Conservation (phyloP, 2,888 invertebrate genomes). For the Cryptocephalus moraei region DNA sequence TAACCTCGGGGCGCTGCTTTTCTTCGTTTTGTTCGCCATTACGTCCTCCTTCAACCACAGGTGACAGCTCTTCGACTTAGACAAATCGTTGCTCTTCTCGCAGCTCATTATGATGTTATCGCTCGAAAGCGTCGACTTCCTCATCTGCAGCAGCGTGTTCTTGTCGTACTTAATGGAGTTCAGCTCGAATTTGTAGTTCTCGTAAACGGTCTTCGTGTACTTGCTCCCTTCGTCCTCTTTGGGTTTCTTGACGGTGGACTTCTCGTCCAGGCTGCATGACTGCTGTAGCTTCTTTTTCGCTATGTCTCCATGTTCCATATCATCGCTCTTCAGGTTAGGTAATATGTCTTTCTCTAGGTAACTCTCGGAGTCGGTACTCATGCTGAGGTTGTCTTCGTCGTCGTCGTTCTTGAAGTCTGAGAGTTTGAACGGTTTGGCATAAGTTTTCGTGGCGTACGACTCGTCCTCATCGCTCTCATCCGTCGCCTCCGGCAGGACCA, state of each 20-base stretch:
- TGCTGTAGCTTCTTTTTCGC: slow-evolving; percentile 29
- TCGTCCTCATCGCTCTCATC: slow-evolving; percentile 22
- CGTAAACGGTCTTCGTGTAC: slow-evolving; percentile 21
- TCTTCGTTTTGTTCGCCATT: slow-evolving; percentile 30
- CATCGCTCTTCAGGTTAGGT: slow-evolving; percentile 34
- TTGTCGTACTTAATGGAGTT: slow-evolving; percentile 33
- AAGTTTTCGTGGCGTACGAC: slow-evolving; percentile 3
- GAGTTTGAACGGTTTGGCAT: slow-evolving; percentile 39
- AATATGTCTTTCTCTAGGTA: slow-evolving; percentile 34
- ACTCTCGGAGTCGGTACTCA: slow-evolving; percentile 34
- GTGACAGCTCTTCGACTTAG: slow-evolving; percentile 20
- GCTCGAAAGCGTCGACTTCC: slow-evolving; percentile 26
- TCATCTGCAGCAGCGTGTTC: slow-evolving; percentile 35
- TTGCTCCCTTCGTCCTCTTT: slow-evolving; percentile 30
- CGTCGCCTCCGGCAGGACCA: slow-evolving; percentile 29
- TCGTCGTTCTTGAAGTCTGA: slow-evolving; percentile 43
- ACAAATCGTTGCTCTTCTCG: slow-evolving; percentile 10
- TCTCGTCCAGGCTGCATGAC: slow-evolving; percentile 18
- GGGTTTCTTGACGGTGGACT: slow-evolving; percentile 8
- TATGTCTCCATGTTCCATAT: slow-evolving; percentile 25
- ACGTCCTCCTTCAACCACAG: slow-evolving; percentile 27
- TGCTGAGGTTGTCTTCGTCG: slow-evolving; percentile 32
- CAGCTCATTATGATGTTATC: slow-evolving; percentile 24
- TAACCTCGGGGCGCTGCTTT: slow-evolving; percentile 24
- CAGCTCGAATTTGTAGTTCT: slow-evolving; percentile 32